Conservation (phyloP, 2,113 vertebrate genomes). For the Cyprinodon brontotheroides region DNA sequence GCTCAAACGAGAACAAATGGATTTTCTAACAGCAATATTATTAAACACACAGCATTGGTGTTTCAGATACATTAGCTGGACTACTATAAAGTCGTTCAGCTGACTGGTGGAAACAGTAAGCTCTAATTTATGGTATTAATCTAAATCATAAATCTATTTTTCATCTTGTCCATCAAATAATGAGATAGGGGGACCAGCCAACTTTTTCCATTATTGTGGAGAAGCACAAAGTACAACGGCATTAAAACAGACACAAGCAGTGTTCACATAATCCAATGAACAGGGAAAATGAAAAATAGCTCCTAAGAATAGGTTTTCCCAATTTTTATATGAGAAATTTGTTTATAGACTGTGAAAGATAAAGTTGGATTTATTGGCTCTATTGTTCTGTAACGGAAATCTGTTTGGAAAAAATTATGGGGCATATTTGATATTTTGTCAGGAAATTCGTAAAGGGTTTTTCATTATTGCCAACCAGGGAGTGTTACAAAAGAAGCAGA, state of each 20-base stretch:
- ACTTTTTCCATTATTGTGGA: slow-evolving; percentile 63
- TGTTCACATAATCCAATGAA: slow-evolving; percentile 19
- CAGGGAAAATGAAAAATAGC: slow-evolving; percentile 24
- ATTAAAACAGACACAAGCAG: slow-evolving; percentile 22
- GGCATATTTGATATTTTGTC: slow-evolving; percentile 31
- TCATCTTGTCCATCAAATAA: slow-evolving; percentile 77
- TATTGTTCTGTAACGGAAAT: slow-evolving; percentile 35
- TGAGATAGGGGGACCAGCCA: slow-evolving; percentile 61
- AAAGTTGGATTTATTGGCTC: slow-evolving; percentile 50
- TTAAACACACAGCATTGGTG: slow-evolving; percentile 75
- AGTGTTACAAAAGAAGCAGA: slow-evolving; percentile 41
- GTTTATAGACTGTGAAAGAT: slow-evolving; percentile 47
- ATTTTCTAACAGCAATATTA: slow-evolving; percentile 79
- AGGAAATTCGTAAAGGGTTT: slow-evolving; percentile 52
- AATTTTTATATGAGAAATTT: slow-evolving; percentile 51
- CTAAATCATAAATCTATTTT: slow-evolving; percentile 78
- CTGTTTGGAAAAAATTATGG: slow-evolving; percentile 23
- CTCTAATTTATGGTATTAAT: slow-evolving; percentile 78
- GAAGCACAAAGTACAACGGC: slow-evolving; percentile 32
- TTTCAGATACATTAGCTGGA: slow-evolving; percentile 74
- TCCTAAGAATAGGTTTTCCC: slow-evolving; percentile 36
- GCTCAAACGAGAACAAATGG: slow-evolving; percentile 80
- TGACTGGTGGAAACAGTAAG: slow-evolving; percentile 78
- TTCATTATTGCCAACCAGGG: slow-evolving; percentile 41
- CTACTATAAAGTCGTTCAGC: slow-evolving; percentile 78